phyloP scores from a whole-genome alignment of 2,113 vertebrate species.

The Athene noctua region DNA sequence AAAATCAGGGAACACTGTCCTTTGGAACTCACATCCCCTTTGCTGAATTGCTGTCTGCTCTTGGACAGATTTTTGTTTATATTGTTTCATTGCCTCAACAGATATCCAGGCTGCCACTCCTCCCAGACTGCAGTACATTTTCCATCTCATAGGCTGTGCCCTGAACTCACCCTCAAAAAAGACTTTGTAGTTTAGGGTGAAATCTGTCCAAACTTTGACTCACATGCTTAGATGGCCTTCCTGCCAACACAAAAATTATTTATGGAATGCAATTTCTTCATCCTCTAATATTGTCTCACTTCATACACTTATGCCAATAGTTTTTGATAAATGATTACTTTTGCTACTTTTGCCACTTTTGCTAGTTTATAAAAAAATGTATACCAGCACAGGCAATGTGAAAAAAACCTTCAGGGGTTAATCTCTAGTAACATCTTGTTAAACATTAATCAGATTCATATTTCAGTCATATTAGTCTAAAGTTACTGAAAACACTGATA shows the following conservation, averaged over 20 bases:
- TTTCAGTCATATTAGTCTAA: background rate
- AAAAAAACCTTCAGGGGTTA: background rate
- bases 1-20: background rate
- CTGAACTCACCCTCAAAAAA: background rate
- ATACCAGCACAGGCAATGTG: background rate
- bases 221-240: background rate
- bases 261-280: background rate
- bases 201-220: background rate
- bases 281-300: background rate
- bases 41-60: background rate
- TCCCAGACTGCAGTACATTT: rapidly evolving
- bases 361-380: background rate
- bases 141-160: background rate
- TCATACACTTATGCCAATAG: background rate
- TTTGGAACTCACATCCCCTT: background rate
- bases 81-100: background rate
- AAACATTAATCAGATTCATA: background rate
- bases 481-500: background rate
- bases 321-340: background rate
- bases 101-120: background rate
- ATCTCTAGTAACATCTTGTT: background rate
- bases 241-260: background rate
- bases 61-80: background rate
- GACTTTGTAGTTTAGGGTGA: background rate
- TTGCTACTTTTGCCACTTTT: background rate